Evolutionary conservation across 2,888 invertebrate genomes (phyloP), one percentile per base, ranked within the genome.

Genomic region (Tinea semifulvella): DNA sequence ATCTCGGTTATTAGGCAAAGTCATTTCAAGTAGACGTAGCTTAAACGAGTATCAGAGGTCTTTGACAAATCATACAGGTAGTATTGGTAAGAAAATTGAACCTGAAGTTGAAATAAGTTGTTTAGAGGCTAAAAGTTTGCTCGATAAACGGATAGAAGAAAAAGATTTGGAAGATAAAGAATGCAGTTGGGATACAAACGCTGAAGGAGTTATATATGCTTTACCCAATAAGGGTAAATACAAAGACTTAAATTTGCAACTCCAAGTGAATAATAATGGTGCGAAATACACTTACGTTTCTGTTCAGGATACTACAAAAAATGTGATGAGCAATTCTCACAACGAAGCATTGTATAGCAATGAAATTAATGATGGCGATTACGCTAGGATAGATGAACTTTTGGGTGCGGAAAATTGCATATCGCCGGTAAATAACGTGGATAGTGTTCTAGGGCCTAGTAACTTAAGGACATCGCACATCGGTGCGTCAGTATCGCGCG

Each of bases 111-210:
- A 49, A 25, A 48, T 51, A 18, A 31, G 18, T 31, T 2, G 19
- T n/a, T 17, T 43, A 17, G 42, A 42, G 17, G 6, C 28, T 2
- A 42, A 42, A n/a, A 44, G 25, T 36, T 38, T 36, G 1, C 35
- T 0, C 60, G 46, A 46, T 1, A 63, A 62, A 26, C 74, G 75
- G 44, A 67, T 65, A 1, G 76, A 75, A 2, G 82, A 84, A 43
- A 70, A 68, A 18, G 76, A 72, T 45, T 50, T 83, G 48, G 82
- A 82, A 13, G 85, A 85, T 22, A 84, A 84, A 36, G 85, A 85
- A 55, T 84, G 83, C 47, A 82, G 81, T 52, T 85, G 85, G 64
- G 85, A 84, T 16, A 85, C 79, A 0, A 80, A 82, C 47, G 80
- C 81, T 0, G 81, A 81, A 53, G 82, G 82, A 0, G 82, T 82